Percentiles rank a stretch among this genome's conserved stretches.
These are phyloP conservation scores for Meliscaeva auricollis DNA, from an alignment of 2,888 invertebrate species.

Conservation along the genomic window DNA sequence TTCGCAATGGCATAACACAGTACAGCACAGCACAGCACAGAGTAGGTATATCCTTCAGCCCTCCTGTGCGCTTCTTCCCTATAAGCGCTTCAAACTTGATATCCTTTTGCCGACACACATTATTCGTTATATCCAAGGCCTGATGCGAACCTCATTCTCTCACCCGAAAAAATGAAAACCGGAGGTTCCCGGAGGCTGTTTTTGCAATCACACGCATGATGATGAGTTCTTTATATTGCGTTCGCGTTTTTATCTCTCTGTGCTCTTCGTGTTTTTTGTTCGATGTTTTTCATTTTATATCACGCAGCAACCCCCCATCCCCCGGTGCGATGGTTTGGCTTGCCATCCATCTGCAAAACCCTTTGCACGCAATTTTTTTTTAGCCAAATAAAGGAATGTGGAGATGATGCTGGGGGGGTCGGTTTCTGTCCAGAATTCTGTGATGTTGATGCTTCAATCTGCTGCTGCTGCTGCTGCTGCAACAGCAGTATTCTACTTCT, in stretches of 20 bases:
- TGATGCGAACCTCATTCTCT: conserved; percentile 59
- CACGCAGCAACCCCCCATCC: not conserved
- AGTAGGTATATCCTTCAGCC: conserved; percentile 1
- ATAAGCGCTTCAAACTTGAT: conserved; percentile 31
- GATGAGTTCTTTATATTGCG: conserved; percentile 74
- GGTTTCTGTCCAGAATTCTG: conserved; percentile 67
- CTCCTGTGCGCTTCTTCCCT: not conserved
- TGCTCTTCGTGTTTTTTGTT: conserved; percentile 44
- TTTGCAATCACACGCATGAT: conserved; percentile 76
- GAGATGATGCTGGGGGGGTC: not conserved
- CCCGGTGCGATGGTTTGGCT: not conserved
- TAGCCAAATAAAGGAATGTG: conserved; percentile 27
- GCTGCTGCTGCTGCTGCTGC: conserved; percentile 55
- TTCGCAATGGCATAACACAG: conserved; percentile 32
- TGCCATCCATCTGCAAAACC: conserved; percentile 7
- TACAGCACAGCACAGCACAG: not conserved
- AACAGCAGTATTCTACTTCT: conserved; percentile 38
- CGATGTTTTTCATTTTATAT: conserved; percentile 37
- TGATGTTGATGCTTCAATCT: conserved; percentile 71
- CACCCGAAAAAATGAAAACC: conserved; percentile 64
- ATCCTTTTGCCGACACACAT: conserved; percentile 55
- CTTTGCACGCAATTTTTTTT: conserved; percentile 69
- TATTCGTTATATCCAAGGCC: conserved; percentile 66
- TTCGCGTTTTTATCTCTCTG: conserved; percentile 68
- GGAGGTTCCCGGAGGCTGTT: conserved; percentile 68